A percentile compares a stretch with the other conserved stretches of the same genome.
phyloP scores from a whole-genome alignment of 2,113 vertebrate species.

The Lates calcarifer region DNA sequence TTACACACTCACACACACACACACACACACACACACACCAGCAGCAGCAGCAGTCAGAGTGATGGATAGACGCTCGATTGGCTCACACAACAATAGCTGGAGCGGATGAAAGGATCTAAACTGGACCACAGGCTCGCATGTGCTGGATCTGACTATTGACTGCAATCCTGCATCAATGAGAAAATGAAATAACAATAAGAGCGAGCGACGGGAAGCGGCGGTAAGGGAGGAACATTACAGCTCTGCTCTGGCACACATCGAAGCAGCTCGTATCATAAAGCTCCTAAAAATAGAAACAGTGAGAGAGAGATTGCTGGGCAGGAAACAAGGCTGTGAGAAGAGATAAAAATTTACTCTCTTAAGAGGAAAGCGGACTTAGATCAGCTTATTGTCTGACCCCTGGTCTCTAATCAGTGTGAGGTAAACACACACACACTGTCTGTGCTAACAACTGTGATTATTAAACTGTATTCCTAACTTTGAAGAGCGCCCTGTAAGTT shows the following conservation, averaged over 20 bases:
- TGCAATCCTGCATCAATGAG: constrained; percentile 9
- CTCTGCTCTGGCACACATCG: constrained; percentile 24
- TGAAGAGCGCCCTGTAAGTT: too few species aligned
- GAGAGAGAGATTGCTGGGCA: constrained; percentile 19
- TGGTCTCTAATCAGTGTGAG: not conserved
- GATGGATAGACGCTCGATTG: constrained; percentile 51
- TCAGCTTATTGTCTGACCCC: not conserved
- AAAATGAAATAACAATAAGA: constrained; percentile 53
- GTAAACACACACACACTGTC: constrained; percentile 14
- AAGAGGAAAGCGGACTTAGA: not conserved
- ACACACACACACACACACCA: constrained; percentile 21
- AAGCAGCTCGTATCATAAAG: constrained; percentile 27
- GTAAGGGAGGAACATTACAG: not conserved
- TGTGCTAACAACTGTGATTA: too few species aligned
- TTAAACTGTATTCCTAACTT: too few species aligned
- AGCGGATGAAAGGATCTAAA: constrained; percentile 41
- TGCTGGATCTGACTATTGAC: constrained; percentile 27
- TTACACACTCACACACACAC: constrained; percentile 25
- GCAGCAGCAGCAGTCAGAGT: constrained; percentile 36
- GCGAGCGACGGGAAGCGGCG: not conserved
- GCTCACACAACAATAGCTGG: constrained; percentile 53
- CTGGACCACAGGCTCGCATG: not conserved
- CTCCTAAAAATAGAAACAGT: constrained; percentile 66
- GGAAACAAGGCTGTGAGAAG: constrained; percentile 10
- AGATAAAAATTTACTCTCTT: not conserved